Base-by-base conservation (phyloP, 2,113 vertebrate species). In the Pao palembangensis region DNA sequence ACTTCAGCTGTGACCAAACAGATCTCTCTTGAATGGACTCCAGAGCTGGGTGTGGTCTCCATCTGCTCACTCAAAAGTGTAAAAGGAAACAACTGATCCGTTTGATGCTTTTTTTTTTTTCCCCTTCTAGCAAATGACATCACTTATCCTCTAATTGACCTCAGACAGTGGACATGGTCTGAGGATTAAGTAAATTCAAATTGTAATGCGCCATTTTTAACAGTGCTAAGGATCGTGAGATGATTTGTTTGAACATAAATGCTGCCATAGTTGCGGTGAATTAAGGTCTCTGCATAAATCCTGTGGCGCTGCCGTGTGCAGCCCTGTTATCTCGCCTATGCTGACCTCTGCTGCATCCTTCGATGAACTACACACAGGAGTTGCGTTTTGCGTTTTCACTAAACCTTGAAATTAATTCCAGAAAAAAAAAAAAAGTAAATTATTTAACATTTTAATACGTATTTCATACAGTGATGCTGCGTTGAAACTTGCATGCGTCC, bases 261-360 rank as follows among this genome's bases (percentile, higher is more conserved):
- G 34, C 34, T 38, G 11, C 34, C 8, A 12, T 12, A 12, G 34
- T 38, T 1, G 1, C 10, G 34, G 34, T 38, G 34, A 38, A 12
- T 12, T 3, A 47, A 47, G 15, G 15, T 44, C 44, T 8, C 15
- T 16, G 15, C n/a, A 44, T 12, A 15, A 12, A 44, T 13, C 43
- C 3, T 44, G 43, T 44, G 5, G 16, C 43, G 6, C 16, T 44
- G 43, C 16, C 13, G 14, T 12, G 1, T 16, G 15, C 44, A 16
- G 15, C 17, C 6, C 18, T 70, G 63, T 41, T 13, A 43, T 55
- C 61, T 71, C 34, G 63, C 66, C 60, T 78, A 20, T 57, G 25
- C 58, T 80, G 80, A 75, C 80, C 76, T 72, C 86, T 79, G 54
- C 61, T 83, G 86, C 0, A 43, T 47, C 4, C 0, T 5, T 65